These are phyloP conservation scores for Eulemur coronatus DNA, from an alignment of 2,797 vertebrate genomes.

Conservation along the genomic window DNA sequence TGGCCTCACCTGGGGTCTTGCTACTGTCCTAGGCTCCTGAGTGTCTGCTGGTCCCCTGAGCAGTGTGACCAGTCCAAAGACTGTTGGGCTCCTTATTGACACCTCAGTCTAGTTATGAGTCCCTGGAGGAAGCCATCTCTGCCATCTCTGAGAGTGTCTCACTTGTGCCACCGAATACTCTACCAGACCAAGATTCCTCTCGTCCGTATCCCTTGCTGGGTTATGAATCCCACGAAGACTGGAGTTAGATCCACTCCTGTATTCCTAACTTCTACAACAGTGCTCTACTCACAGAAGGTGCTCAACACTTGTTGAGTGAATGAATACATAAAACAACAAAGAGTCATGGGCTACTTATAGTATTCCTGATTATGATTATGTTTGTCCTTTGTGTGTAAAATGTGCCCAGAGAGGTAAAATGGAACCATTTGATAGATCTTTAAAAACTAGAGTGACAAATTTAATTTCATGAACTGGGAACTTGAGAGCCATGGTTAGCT, in stretches of 20 bases:
- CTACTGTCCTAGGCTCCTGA: neutral
- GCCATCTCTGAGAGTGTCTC: neutral
- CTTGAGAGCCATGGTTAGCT: neutral
- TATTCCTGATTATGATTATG: neutral
- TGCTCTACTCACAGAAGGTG: neutral
- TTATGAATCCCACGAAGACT: neutral
- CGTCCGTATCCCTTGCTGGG: too few species aligned
- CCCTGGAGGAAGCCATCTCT: neutral
- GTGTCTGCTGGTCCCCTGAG: neutral
- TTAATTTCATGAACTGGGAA: conserved; percentile 29
- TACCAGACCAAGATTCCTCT: neutral
- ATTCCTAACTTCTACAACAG: neutral
- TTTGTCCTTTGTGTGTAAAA: neutral
- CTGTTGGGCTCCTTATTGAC: neutral
- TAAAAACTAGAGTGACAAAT: neutral
- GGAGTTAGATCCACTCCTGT: neutral
- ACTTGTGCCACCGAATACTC: neutral
- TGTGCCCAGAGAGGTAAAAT: neutral
- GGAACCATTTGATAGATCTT: neutral
- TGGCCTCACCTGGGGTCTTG: neutral
- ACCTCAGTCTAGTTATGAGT: neutral
- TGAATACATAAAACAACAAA: neutral
- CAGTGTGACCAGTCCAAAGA: neutral
- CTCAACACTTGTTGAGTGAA: neutral
- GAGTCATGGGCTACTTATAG: neutral